Evolutionary conservation across 2,113 vertebrate species (phyloP).

Genomic region (Callipepla californica): DNA sequence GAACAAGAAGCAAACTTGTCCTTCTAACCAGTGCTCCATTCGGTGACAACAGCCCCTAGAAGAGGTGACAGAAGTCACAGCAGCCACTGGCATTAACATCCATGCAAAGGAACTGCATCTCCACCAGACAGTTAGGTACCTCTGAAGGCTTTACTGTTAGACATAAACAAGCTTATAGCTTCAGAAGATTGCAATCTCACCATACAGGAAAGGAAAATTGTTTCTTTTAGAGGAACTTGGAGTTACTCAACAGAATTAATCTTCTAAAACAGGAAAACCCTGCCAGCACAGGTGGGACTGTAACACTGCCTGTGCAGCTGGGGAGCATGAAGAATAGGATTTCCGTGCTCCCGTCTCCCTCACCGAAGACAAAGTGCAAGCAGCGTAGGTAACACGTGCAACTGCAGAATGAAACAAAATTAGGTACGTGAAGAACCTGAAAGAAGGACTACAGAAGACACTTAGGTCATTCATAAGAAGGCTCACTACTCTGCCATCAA

Average conservation of each 20-base stretch:
- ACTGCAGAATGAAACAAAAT: background rate
- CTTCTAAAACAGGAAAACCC: constrained; percentile 59
- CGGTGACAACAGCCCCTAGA: background rate
- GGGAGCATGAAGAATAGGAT: constrained; percentile 18
- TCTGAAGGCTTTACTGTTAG: background rate
- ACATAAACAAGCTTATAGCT: background rate
- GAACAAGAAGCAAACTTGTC: background rate
- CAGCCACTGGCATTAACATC: background rate
- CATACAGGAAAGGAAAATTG: constrained; percentile 29
- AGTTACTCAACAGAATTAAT: constrained; percentile 59
- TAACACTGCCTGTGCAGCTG: constrained; percentile 24
- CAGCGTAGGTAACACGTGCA: background rate
- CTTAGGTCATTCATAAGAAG: background rate
- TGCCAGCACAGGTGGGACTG: constrained; percentile 46
- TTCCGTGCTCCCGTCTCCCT: background rate
- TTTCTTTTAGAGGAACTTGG: constrained; percentile 58
- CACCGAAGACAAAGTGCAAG: background rate
- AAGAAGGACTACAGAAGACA: background rate
- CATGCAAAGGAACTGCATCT: background rate
- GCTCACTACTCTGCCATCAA: background rate
- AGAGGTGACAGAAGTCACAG: background rate
- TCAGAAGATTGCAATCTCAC: background rate
- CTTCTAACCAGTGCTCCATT: too few relatives aligned
- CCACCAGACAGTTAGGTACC: background rate
- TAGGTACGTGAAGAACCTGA: background rate